Conservation (phyloP, 1,140 invertebrate species). For the Tetramorium simillimum region DNA sequence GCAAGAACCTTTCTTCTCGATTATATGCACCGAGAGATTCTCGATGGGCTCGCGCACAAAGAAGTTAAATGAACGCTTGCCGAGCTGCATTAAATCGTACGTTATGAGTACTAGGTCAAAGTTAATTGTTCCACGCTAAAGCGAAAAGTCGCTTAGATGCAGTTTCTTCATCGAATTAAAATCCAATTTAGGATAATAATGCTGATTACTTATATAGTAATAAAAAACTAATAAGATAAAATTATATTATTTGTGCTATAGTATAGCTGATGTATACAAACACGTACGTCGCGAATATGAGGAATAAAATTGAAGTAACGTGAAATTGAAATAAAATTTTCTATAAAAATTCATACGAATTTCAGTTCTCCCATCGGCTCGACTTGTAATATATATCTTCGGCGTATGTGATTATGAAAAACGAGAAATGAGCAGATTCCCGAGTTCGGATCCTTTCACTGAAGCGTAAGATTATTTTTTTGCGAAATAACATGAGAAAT, state of each 20-base stretch:
- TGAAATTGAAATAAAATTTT: neutral
- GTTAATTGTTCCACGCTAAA: constrained; percentile 2
- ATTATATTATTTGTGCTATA: neutral
- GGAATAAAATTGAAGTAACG: neutral
- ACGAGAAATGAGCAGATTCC: neutral
- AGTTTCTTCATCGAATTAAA: neutral
- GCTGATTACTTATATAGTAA: neutral
- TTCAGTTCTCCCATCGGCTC: neutral
- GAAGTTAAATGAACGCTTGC: neutral
- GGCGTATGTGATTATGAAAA: neutral
- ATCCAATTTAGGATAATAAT: neutral
- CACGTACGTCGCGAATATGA: neutral
- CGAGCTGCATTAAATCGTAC: neutral
- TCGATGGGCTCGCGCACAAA: neutral
- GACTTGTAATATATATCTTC: neutral
- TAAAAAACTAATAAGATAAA: neutral
- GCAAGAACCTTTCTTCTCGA: constrained; percentile 23
- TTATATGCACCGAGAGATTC: neutral
- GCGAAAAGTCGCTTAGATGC: neutral
- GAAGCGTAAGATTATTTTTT: constrained; percentile 2
- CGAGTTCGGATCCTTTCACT: neutral
- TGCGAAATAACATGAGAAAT: constrained; percentile 4
- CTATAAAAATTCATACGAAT: neutral
- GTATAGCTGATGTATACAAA: too few relatives aligned
- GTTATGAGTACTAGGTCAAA: constrained; percentile 17